Evolutionary conservation across 2,888 invertebrate genomes (phyloP).

Genomic region (Sinhomidia bicolor): DNA sequence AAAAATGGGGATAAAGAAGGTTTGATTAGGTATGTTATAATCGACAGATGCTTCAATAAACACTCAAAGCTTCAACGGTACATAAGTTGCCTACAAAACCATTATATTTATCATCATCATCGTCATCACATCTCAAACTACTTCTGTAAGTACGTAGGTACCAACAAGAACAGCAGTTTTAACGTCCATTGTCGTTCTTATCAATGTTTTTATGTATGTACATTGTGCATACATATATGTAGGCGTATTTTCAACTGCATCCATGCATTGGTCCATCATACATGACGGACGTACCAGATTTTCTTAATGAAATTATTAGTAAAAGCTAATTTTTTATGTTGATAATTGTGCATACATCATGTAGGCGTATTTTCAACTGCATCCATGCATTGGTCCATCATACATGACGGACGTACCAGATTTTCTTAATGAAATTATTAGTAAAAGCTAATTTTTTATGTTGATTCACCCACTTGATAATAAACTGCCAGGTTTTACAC

Average conservation of each 20-base stretch:
- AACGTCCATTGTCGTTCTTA: too few relatives aligned
- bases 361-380: not conserved
- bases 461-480: constrained; percentile 31
- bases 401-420: not conserved
- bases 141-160: too few relatives aligned
- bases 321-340: constrained; percentile 3
- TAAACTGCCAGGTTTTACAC: not conserved
- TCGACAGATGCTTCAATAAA: constrained; percentile 56
- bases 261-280: constrained; percentile 9
- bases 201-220: too few relatives aligned
- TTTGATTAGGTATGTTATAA: constrained; percentile 53
- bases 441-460: constrained; percentile 28
- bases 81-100: constrained; percentile 45
- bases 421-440: constrained; percentile 25
- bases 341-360: not conserved
- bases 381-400: constrained; percentile 13
- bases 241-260: not conserved
- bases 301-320: constrained; percentile 22
- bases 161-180: too few relatives aligned
- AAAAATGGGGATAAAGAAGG: constrained; percentile 18
- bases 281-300: not conserved
- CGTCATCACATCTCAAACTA: not conserved
- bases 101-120: not conserved
- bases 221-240: not conserved
- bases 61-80: constrained; percentile 49